Base-by-base conservation (phyloP, 2,113 vertebrate species). In the Delphinus delphis region DNA sequence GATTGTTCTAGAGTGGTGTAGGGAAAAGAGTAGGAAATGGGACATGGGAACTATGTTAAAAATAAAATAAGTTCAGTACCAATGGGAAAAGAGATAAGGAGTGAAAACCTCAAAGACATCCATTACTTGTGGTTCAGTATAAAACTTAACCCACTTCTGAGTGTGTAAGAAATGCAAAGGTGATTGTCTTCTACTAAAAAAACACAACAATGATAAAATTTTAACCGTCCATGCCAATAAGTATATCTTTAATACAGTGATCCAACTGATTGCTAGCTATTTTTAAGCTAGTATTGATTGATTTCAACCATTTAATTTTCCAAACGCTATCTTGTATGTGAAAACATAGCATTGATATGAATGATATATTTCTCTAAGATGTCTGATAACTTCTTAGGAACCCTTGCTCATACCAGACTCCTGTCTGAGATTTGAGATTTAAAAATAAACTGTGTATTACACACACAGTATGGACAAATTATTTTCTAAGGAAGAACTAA, bases 51-150 rank as follows among this genome's bases (percentile, higher is more conserved):
- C 38, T 80, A 28, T 96, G 85, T 97, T 97, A 95, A 98, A 97
- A 95, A 92, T 88, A 91, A 96, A 97, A 92, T 70, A 93, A 98
- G 95, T 85, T 92, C 86, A 95, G 70, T 87, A 55, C 95, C 92
- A 73, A 3, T 82, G 96, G 96, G 95, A 95, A 77, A 97, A 96
- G n/a, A 86, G 41, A 90, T 26, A 28, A 79, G 83, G 74, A 92
- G 60, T 58, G 31, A 89, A 65, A 96, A 47, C 14, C 60, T 91
- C 68, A 53, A 58, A 93, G 77, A 89, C 26, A 28, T 85, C 68
- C n/a, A 4, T 82, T 90, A 53, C 31, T 85, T 84, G 23, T 93
- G 21, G 55, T 87, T 93, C 55, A 41, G 21, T 84, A 14, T 67
- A 74, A 67, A 96, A 79, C 55, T 87, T 80, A 68, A 53, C 80